Evolutionary conservation across 2,797 vertebrate species (phyloP).

Genomic region (Buceros bicornis): DNA sequence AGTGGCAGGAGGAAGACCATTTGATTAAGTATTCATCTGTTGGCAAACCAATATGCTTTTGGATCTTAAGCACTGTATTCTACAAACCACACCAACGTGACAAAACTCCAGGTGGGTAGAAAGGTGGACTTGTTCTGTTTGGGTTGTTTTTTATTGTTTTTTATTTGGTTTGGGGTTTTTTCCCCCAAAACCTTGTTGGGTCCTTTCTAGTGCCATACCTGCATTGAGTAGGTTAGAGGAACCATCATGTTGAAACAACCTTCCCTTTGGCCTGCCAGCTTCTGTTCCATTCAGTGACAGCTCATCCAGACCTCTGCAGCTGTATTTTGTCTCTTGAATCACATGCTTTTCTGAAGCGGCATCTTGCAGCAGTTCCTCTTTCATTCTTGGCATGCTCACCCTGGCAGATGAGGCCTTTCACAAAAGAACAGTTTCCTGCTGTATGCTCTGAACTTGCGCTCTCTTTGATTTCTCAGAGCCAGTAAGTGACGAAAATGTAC

Average conservation of each 20-base stretch:
- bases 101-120: neutral
- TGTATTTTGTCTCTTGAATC: neutral
- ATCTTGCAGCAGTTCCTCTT: neutral
- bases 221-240: neutral
- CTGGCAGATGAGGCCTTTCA: neutral
- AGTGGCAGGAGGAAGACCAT: neutral
- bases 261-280: neutral
- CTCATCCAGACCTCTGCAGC: neutral
- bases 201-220: neutral
- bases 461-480: neutral
- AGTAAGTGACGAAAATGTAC: neutral
- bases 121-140: neutral
- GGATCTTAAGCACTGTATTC: neutral
- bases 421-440: neutral
- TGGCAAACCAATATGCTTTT: neutral
- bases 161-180: neutral
- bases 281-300: fast-evolving
- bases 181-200: neutral
- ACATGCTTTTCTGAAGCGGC: neutral
- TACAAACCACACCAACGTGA: neutral
- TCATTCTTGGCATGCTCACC: neutral
- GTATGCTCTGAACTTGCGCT: neutral
- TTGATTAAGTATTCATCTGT: neutral
- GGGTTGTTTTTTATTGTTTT: no score
- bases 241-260: neutral